Evolutionary conservation across 2,888 invertebrate species (phyloP).

Genomic region (Desoria tigrina): DNA sequence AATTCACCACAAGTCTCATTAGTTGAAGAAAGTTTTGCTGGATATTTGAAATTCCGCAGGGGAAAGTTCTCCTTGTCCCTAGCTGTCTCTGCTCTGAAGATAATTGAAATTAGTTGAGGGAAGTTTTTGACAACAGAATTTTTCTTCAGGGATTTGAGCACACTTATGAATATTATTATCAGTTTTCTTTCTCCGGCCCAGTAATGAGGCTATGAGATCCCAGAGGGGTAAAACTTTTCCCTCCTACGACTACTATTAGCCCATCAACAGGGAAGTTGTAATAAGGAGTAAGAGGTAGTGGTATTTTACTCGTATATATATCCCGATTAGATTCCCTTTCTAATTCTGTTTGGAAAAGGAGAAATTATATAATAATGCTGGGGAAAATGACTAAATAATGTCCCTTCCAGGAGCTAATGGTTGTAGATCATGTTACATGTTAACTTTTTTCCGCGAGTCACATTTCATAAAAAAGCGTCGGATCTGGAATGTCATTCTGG

Average conservation of each 20-base stretch:
- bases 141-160: slow-evolving; percentile 25
- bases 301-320: no score
- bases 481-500: no score
- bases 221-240: slow-evolving; percentile 14
- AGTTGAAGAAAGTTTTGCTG: slow-evolving; percentile 23
- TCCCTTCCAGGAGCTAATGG: slow-evolving; percentile 11
- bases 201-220: slow-evolving; percentile 23
- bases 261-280: no score
- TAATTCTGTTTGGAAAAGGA: no score
- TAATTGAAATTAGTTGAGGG: slow-evolving; percentile 24
- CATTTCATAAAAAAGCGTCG: no score
- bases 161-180: slow-evolving; percentile 26
- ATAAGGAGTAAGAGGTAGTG: no score
- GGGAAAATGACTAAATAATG: slow-evolving; percentile 16
- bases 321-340: no score
- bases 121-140: slow-evolving; percentile 28
- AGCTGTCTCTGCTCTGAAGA: slow-evolving; percentile 20
- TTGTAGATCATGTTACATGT: slow-evolving; percentile 9
- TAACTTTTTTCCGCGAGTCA: background rate
- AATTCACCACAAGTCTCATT: slow-evolving; percentile 26
- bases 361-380: slow-evolving; percentile 9
- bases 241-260: background rate
- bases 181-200: slow-evolving; percentile 17
- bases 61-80: slow-evolving; percentile 20
- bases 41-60: slow-evolving; percentile 20